Conservation (phyloP, 2,797 vertebrate genomes). For the Poeciliopsis presidionis region DNA sequence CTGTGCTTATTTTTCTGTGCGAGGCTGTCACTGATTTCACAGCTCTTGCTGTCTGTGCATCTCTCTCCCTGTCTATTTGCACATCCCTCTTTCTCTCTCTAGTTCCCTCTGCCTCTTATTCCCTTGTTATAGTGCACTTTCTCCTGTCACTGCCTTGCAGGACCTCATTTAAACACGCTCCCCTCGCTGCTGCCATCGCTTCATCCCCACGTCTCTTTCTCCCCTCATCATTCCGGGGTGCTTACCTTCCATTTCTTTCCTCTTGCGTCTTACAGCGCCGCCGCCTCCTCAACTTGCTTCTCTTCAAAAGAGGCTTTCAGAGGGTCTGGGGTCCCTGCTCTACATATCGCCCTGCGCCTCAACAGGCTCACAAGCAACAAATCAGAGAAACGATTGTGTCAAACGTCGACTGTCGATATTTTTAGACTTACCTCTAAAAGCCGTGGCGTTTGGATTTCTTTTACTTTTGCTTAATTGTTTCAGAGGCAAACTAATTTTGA, state of each 20-base stretch:
- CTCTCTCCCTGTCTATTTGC: constrained; percentile 35
- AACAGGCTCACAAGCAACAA: constrained; percentile 6
- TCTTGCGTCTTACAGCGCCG: constrained; percentile 37
- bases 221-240: constrained; percentile 29
- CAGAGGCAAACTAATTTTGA: not conserved
- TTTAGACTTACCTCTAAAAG: not conserved
- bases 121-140: constrained; percentile 57
- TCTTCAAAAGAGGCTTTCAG: constrained; percentile 69
- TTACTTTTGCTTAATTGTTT: not conserved
- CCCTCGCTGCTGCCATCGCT: constrained; percentile 36
- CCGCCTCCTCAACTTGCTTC: constrained; percentile 17
- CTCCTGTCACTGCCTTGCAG: constrained; percentile 60
- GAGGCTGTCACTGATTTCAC: constrained; percentile 57
- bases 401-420: not conserved
- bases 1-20: constrained; percentile 60
- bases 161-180: constrained; percentile 61
- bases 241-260: constrained; percentile 54
- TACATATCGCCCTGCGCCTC: constrained; percentile 48
- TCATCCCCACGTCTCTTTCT: constrained; percentile 18
- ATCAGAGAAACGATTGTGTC: not conserved
- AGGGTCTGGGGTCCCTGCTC: constrained; percentile 60
- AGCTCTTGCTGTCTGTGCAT: constrained; percentile 46
- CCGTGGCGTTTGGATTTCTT: not conserved
- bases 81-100: constrained; percentile 32
- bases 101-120: constrained; percentile 45